Evolutionary conservation across 1,140 invertebrate genomes (phyloP), one percentile per base, ranked within the genome.

Genomic region (Cepaea nemoralis): DNA sequence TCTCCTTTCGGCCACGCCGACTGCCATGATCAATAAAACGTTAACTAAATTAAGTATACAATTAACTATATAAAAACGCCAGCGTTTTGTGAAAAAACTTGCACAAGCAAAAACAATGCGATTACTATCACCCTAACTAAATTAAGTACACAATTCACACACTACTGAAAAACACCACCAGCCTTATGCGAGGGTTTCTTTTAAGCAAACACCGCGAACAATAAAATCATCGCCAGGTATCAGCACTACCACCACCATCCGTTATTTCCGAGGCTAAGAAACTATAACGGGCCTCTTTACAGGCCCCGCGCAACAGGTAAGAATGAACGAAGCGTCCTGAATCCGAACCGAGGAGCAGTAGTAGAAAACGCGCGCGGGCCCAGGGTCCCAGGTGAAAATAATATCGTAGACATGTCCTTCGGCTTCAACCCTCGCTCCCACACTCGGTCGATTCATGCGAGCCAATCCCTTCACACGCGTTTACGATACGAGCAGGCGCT

Each of bases 361-460:
- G 27, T 14, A 55, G 5, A 63, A 5, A 31, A 10, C n/a, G 59
- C 50, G 50, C 59, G 59, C 1, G 69, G 5, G 10, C n/a, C 24
- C 14, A 33, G 35, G 19, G 40, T 39, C 31, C 10, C 69, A 70
- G 69, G 69, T 70, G 24, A 70, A 70, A 70, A 69, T 35, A 69
- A 69, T 35, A 69, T 40, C 12, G 69, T 69, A 70, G 69, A 14
- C 3, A 37, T 70, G 19, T n/a, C 69, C 69, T 39, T 70, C 35
- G 35, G 27, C 16, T 70, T 70, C 24, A n/a, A 5, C 37, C 35
- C 35, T 42, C 33, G 69, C 69, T 70, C 69, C 40, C 69, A 70
- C 69, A 70, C 69, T 70, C 33, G 66, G 66, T 69, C 27, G 37
- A 70, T 70, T 70, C 69, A 70, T 40, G 69, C 24, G 5, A 39